Base-by-base conservation (phyloP, 2,888 invertebrate genomes). In the Sylvicola cinctus region DNA sequence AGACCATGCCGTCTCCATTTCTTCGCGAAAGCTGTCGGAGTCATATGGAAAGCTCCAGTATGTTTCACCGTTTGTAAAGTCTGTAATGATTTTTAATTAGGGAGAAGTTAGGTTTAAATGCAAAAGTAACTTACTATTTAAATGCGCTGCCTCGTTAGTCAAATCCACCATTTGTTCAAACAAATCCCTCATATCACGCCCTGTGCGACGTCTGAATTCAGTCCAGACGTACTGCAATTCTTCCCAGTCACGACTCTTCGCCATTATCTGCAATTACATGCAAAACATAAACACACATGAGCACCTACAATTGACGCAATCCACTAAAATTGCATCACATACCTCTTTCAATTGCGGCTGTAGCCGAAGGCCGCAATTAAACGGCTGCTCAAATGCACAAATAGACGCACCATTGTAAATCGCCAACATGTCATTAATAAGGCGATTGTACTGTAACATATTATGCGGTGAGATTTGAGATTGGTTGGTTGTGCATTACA, bases 41-140 rank as follows among this genome's bases (percentile, higher is more conserved):
- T 87, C 85, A 49, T 85, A 93, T 0, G 77, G 76, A 46, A 79
- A 76, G 60, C 79, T 75, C 88, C 91, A 90, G 49, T 81, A 83
- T 20, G 80, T 83, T 0, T 85, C 79, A 1, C 78, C 80, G 47
- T 88, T 80, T 2, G 76, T 75, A 44, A 84, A 85, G 60, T 85
- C 90, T 88, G 25, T 23, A n/a, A n/a, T n/a, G n/a, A n/a, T n/a
- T n/a, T n/a, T n/a, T n/a, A n/a, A 25, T 8, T 25, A 25, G 7
- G 25, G 11, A 25, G 11, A 11, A 25, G 25, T 25, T 25, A 25
- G 7, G 7, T 25, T 8, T 25, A 7, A 25, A 11, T 25, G 25
- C 11, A 25, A 15, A 20, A 34, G 26, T 13, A 3, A 65, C 76
- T 66, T 59, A 85, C 87, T 84, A 44, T 85, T 85, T 5, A 75